Percentiles rank a stretch among this genome's conserved stretches.
These are phyloP conservation scores for Drosophila testacea DNA, from an alignment of 2,888 invertebrate species.

Conservation along the genomic window DNA sequence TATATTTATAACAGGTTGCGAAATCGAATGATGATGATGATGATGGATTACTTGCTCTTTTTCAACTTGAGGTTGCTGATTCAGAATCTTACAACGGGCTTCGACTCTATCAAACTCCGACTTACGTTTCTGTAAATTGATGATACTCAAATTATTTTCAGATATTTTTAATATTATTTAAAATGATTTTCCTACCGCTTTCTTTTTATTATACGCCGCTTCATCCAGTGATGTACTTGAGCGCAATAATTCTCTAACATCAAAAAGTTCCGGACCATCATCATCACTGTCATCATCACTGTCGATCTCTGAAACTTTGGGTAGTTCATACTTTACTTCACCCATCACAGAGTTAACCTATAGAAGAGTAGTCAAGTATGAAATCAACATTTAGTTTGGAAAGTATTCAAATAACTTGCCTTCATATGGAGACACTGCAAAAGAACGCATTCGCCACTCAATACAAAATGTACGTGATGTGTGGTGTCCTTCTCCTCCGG, in stretches of 20 bases:
- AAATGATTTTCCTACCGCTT: constrained; percentile 16
- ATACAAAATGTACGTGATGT: constrained; percentile 80
- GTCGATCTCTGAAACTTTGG: neutral
- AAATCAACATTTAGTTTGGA: no score
- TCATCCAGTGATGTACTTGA: constrained; percentile 46
- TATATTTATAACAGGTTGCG: neutral
- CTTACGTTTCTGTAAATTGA: constrained; percentile 38
- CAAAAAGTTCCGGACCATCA: constrained; percentile 23
- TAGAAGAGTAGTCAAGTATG: neutral
- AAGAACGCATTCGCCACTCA: constrained; percentile 83
- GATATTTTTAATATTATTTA: no score
- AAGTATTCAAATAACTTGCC: constrained; percentile 44
- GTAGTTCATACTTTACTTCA: constrained; percentile 19
- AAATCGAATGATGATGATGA: neutral
- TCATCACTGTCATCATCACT: constrained; percentile 21
- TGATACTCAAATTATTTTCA: no score
- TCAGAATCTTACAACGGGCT: constrained; percentile 21
- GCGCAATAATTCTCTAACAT: constrained; percentile 46
- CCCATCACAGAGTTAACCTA: constrained; percentile 20
- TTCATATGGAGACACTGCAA: constrained; percentile 82
- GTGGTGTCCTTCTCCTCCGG: constrained; percentile 77
- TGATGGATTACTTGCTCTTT: neutral
- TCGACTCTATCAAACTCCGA: constrained; percentile 41
- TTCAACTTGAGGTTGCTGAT: neutral
- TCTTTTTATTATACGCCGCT: constrained; percentile 22